phyloP scores from a whole-genome alignment of 2,113 vertebrate genomes.

The Crotalus helleri region DNA sequence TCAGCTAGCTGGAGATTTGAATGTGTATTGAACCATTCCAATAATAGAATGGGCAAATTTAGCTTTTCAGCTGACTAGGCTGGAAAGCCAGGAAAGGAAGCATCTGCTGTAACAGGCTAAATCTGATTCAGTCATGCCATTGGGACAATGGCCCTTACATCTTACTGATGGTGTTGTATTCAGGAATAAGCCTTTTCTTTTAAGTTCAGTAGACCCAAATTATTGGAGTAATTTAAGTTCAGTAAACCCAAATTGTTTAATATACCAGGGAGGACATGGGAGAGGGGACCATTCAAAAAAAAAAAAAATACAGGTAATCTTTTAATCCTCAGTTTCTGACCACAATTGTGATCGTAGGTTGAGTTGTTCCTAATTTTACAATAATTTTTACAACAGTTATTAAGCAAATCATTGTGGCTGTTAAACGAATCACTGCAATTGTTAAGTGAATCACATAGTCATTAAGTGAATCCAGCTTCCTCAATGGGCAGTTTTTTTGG shows the following conservation, averaged over 20 bases:
- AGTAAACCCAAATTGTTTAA: not conserved
- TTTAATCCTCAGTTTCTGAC: not conserved
- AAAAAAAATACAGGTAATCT: not conserved
- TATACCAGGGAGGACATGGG: not conserved
- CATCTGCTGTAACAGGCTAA: not conserved
- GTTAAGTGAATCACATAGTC: not conserved
- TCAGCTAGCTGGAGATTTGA: not conserved
- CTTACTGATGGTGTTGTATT: too few relatives aligned
- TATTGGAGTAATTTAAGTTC: not conserved
- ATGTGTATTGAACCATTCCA: not conserved
- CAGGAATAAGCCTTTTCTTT: not conserved
- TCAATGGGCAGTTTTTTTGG: not conserved
- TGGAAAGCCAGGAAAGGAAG: not conserved
- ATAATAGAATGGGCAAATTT: not conserved
- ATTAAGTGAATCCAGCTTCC: not conserved
- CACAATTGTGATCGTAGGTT: not conserved
- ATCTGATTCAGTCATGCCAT: not conserved
- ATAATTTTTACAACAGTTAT: not conserved
- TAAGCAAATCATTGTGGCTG: not conserved
- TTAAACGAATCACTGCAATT: not conserved
- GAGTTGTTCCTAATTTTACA: not conserved
- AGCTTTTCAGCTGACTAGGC: not conserved
- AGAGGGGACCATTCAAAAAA: not conserved
- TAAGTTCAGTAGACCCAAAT: not conserved
- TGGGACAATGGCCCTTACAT: not conserved